A percentile compares a stretch with the other conserved stretches of the same genome.
Evolutionary conservation across 2,113 vertebrate species (phyloP).

Genomic region (Aptenodytes patagonicus): DNA sequence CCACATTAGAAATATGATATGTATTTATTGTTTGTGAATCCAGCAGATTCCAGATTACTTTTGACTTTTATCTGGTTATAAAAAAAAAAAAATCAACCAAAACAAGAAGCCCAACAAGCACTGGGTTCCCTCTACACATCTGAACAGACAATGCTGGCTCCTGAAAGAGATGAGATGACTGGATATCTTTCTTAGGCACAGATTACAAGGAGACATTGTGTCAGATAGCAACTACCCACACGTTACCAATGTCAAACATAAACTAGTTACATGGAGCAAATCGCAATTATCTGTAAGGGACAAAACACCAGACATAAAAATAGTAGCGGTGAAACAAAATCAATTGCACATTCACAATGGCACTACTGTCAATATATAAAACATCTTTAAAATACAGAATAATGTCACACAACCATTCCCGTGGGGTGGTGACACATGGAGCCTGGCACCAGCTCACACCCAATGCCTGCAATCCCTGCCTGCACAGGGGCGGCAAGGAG

Average conservation of each 20-base stretch:
- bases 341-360: background rate
- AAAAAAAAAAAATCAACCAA: background rate
- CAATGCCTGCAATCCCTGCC: background rate
- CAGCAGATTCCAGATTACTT: background rate
- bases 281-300: background rate
- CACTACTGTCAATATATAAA: background rate
- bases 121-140: background rate
- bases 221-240: background rate
- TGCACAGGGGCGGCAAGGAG: fast-evolving
- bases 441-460: background rate
- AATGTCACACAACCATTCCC: background rate
- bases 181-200: background rate
- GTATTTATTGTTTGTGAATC: background rate
- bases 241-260: background rate
- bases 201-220: background rate
- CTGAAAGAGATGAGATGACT: background rate
- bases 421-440: fast-evolving
- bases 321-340: background rate
- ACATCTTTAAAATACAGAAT: background rate
- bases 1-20: background rate
- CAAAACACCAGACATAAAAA: background rate
- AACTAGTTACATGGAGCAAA: background rate
- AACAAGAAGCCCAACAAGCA: background rate
- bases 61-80: background rate
- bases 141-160: background rate